phyloP scores from a whole-genome alignment of 2,113 vertebrate genomes.

The Crotalus viridis region DNA sequence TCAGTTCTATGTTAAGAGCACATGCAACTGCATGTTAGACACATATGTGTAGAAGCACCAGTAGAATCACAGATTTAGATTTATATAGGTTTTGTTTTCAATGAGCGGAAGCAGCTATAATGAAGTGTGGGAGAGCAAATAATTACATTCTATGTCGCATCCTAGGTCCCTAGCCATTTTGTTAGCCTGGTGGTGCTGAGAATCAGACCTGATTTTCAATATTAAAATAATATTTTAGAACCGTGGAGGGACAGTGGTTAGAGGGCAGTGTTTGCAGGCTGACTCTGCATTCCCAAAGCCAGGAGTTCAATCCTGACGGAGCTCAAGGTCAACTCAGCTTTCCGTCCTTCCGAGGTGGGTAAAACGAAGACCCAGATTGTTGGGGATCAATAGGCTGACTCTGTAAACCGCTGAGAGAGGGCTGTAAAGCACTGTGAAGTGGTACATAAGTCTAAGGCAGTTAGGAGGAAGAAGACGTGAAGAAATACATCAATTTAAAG shows the following conservation, averaged over 20 bases:
- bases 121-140: neutral
- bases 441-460: no score
- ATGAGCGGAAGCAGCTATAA: neutral
- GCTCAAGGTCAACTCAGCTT: no score
- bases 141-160: neutral
- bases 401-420: no score
- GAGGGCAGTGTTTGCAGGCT: no score
- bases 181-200: neutral
- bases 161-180: neutral
- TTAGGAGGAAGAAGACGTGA: no score
- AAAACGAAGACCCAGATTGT: no score
- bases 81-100: neutral
- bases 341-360: no score
- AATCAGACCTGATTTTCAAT: neutral
- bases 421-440: no score
- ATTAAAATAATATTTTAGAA: neutral
- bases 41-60: neutral
- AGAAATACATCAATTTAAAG: no score
- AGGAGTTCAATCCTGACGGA: no score
- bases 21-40: neutral
- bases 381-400: no score
- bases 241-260: neutral
- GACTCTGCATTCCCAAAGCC: no score
- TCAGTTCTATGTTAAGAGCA: neutral
- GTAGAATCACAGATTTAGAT: neutral